A percentile compares a stretch with the other conserved stretches of the same genome.
Conservation (phyloP, 2,113 vertebrate species). For the Dromiciops gliroides region DNA sequence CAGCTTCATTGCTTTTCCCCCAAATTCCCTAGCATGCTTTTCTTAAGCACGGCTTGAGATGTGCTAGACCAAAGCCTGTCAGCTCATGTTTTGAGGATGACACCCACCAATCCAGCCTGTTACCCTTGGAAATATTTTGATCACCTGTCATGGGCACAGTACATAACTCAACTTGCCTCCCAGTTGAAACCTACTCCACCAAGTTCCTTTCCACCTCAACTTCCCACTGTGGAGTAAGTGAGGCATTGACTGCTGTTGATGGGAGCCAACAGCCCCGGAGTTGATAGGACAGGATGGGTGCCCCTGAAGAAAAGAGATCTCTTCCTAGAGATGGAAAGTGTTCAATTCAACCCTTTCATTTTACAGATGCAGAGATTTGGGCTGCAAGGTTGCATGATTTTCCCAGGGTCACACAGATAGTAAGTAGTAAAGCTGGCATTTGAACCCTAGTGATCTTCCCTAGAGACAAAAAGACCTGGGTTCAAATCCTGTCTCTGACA, state of each 20-base stretch:
- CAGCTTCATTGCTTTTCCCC: constrained; percentile 53
- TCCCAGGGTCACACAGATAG: background rate
- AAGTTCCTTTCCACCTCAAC: background rate
- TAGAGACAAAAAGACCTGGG: background rate
- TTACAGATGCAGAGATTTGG: background rate
- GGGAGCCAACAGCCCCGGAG: background rate
- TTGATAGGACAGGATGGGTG: background rate
- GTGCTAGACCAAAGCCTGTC: constrained; percentile 73
- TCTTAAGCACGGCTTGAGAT: constrained; percentile 35
- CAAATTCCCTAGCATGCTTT: constrained; percentile 59
- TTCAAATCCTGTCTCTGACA: background rate
- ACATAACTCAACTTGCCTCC: constrained; percentile 50
- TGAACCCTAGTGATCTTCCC: background rate
- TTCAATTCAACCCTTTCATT: background rate
- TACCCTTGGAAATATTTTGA: constrained; percentile 61
- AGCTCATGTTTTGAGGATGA: constrained; percentile 64
- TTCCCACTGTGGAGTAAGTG: background rate
- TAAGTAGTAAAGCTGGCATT: background rate
- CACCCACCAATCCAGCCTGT: constrained; percentile 49
- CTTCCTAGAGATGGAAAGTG: background rate
- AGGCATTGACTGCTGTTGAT: background rate
- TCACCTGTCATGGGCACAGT: constrained; percentile 46
- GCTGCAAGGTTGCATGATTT: background rate
- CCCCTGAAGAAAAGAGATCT: background rate
- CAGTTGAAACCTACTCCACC: background rate